These are phyloP conservation scores for Tetranychus cinnabarinus DNA, from an alignment of 1,140 invertebrate species.

Conservation along the genomic window DNA sequence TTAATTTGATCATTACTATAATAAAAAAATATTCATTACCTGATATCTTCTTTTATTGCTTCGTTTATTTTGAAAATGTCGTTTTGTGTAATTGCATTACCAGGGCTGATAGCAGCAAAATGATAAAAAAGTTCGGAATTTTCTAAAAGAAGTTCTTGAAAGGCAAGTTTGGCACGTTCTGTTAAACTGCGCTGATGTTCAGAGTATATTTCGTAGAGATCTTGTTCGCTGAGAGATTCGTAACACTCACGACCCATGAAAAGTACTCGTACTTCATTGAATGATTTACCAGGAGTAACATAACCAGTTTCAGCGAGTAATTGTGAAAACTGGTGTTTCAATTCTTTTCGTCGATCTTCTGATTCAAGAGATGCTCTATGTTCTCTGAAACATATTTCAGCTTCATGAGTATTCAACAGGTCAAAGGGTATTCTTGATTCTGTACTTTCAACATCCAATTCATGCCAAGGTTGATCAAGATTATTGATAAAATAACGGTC, in stretches of 20 bases:
- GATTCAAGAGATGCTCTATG: conserved; percentile 70
- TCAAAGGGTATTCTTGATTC: conserved; percentile 60
- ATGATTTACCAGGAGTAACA: conserved; percentile 63
- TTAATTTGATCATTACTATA: no score
- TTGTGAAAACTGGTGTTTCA: conserved; percentile 61
- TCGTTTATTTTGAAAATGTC: conserved; percentile 82
- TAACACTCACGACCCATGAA: conserved; percentile 89
- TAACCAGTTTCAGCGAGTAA: conserved; percentile 79
- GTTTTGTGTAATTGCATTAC: conserved; percentile 72
- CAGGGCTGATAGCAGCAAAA: conserved; percentile 62
- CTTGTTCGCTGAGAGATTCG: conserved; percentile 62
- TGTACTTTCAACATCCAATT: conserved; percentile 34
- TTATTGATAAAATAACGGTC: conserved; percentile 44
- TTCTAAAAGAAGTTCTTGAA: conserved; percentile 74
- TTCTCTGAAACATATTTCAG: conserved; percentile 69
- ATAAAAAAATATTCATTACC: conserved; percentile 24
- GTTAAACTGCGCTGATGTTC: conserved; percentile 78
- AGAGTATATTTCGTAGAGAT: conserved; percentile 80
- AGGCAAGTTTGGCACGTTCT: conserved; percentile 69
- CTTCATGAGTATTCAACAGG: conserved; percentile 64
- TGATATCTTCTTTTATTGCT: conserved; percentile 66
- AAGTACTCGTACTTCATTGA: conserved; percentile 71
- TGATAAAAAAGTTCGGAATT: conserved; percentile 84
- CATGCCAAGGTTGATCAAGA: conserved; percentile 48
- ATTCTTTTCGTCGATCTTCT: conserved; percentile 59